These are phyloP conservation scores for Cylloceria caligata DNA, from an alignment of 2,888 invertebrate genomes.

Conservation along the genomic window DNA sequence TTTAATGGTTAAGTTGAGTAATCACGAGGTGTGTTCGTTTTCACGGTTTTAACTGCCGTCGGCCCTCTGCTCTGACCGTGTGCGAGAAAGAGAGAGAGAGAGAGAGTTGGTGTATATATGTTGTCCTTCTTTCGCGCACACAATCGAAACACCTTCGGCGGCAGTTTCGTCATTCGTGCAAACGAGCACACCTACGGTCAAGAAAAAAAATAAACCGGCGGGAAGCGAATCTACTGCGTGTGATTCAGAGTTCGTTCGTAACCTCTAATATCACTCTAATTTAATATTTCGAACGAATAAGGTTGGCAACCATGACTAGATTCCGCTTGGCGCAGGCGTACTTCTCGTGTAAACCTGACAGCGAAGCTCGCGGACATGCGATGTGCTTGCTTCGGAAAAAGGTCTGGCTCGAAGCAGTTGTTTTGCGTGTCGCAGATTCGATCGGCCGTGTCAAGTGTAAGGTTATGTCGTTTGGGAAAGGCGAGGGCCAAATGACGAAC, in stretches of 20 bases:
- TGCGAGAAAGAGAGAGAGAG: no score
- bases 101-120: no score
- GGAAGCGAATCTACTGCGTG: background rate
- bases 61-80: no score
- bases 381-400: slow-evolving; percentile 59
- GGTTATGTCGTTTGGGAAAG: slow-evolving; percentile 71
- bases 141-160: no score
- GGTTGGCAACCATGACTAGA: background rate
- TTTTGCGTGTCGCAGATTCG: slow-evolving; percentile 68
- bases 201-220: slow-evolving; percentile 7
- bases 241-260: background rate
- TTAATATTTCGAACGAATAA: background rate
- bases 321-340: slow-evolving; percentile 1
- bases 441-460: slow-evolving; percentile 67
- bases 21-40: no score
- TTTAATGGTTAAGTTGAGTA: no score
- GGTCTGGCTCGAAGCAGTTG: slow-evolving; percentile 64
- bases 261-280: background rate
- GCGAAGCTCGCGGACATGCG: slow-evolving; percentile 62
- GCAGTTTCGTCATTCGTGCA: no score
- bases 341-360: slow-evolving; percentile 7
- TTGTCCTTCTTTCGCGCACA: no score
- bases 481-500: slow-evolving; percentile 58
- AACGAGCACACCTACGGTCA: no score
- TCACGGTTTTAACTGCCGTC: no score